phyloP scores from a whole-genome alignment of 2,113 vertebrate genomes.

The Terrapene triunguis region DNA sequence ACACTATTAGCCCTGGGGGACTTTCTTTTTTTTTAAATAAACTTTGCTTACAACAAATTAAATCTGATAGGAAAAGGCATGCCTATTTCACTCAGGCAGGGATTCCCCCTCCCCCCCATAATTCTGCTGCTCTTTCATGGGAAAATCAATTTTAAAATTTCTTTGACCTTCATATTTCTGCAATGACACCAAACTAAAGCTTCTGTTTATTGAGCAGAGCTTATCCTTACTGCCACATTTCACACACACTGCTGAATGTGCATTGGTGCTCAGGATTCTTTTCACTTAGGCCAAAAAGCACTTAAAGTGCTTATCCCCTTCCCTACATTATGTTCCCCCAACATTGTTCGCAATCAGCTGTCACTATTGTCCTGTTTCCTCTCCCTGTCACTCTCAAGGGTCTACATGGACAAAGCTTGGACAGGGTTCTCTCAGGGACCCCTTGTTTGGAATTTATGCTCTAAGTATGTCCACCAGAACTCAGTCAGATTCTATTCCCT shows the following conservation, averaged over 20 bases:
- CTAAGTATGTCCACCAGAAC: neutral
- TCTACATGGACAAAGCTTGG: neutral
- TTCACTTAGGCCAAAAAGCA: too few relatives aligned
- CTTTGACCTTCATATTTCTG: neutral
- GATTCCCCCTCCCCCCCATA: neutral
- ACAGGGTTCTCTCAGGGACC: neutral
- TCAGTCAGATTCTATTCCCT: neutral
- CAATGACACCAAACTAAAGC: neutral
- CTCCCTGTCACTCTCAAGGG: neutral
- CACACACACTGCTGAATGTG: neutral
- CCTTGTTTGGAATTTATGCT: neutral
- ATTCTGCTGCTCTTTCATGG: neutral
- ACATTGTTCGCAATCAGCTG: neutral
- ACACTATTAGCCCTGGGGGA: rapidly evolving
- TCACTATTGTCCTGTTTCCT: neutral
- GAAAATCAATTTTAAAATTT: neutral
- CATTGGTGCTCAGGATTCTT: neutral
- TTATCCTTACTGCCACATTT: neutral
- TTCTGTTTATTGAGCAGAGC: neutral
- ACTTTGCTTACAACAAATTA: neutral
- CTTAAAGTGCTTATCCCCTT: neutral
- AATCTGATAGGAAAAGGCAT: neutral
- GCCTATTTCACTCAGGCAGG: rapidly evolving
- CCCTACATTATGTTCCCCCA: neutral
- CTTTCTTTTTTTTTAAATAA: neutral